Conservation (phyloP, 2,888 invertebrate genomes). For the Catocala fraxini region DNA sequence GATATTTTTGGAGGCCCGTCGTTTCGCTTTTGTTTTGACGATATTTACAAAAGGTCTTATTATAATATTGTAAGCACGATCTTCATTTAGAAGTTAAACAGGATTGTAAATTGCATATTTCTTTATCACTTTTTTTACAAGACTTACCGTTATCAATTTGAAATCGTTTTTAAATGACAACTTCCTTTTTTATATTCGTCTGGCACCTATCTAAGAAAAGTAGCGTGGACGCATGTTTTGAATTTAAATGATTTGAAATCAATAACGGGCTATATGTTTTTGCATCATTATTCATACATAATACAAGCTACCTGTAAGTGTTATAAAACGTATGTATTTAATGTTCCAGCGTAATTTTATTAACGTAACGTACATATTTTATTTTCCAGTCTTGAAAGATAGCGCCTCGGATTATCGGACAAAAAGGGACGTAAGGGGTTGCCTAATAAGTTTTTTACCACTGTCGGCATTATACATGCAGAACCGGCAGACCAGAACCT, state of each 20-base stretch:
- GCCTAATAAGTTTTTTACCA: conserved; percentile 68
- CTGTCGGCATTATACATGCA: conserved; percentile 76
- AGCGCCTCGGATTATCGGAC: conserved; percentile 67
- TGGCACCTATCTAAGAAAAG: conserved; percentile 18
- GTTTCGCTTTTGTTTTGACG: conserved; percentile 54
- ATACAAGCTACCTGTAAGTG: conserved; percentile 36
- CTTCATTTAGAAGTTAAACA: conserved; percentile 26
- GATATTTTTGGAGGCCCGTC: conserved; percentile 52
- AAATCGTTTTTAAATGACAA: conserved; percentile 18
- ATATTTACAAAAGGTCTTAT: conserved; percentile 38
- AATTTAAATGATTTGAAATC: conserved; percentile 28
- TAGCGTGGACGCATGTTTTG: conserved; percentile 7
- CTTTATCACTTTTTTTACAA: conserved; percentile 15
- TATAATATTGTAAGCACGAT: conserved; percentile 42
- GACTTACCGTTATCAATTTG: conserved; percentile 11
- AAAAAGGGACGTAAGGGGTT: conserved; percentile 66
- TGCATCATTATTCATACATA: conserved; percentile 27
- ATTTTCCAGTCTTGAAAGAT: conserved; percentile 71
- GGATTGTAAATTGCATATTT: conserved; percentile 36
- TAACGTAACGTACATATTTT: conserved; percentile 35
- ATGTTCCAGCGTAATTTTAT: no score
- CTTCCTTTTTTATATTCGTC: conserved; percentile 31
- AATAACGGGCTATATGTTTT: conserved; percentile 21
- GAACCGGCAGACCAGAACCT: conserved; percentile 75
- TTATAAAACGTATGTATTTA: conserved; percentile 38